Percentiles rank a stretch among this genome's conserved stretches.
Conservation (phyloP, 2,797 vertebrate species). For the Holocentrus rufus region DNA sequence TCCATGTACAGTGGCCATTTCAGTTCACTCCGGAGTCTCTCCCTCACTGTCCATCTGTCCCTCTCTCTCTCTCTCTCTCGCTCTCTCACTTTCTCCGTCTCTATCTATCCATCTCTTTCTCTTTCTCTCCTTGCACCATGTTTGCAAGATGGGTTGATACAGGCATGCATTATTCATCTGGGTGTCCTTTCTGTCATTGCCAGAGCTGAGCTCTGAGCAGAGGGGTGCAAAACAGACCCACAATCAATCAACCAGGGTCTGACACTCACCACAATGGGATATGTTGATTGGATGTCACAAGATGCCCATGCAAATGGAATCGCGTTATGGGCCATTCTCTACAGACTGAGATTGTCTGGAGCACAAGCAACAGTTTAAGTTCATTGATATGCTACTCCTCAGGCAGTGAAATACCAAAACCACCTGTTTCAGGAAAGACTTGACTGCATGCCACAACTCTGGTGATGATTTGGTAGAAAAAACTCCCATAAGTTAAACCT, state of each 20-base stretch:
- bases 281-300: constrained; percentile 69
- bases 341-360: constrained; percentile 36
- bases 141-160: constrained; percentile 68
- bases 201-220: constrained; percentile 64
- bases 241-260: constrained; percentile 75
- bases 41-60: constrained; percentile 38
- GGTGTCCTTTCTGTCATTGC: constrained; percentile 75
- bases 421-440: constrained; percentile 39
- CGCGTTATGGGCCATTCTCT: constrained; percentile 34
- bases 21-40: constrained; percentile 27
- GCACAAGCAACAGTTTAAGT: constrained; percentile 26
- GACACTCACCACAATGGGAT: constrained; percentile 80
- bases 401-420: constrained; percentile 28
- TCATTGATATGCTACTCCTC: constrained; percentile 44
- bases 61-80: constrained; percentile 30
- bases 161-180: constrained; percentile 78
- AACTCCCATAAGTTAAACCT: neutral
- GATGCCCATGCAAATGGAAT: constrained; percentile 57
- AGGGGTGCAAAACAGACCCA: constrained; percentile 64
- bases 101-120: constrained; percentile 5
- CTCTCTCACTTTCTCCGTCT: neutral
- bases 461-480: neutral
- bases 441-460: constrained; percentile 14
- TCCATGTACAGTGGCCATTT: constrained; percentile 20
- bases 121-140: constrained; percentile 51